Percentiles rank a stretch among this genome's conserved stretches.
Evolutionary conservation across 2,888 invertebrate species (phyloP).

Genomic region (Brachyptera putata): DNA sequence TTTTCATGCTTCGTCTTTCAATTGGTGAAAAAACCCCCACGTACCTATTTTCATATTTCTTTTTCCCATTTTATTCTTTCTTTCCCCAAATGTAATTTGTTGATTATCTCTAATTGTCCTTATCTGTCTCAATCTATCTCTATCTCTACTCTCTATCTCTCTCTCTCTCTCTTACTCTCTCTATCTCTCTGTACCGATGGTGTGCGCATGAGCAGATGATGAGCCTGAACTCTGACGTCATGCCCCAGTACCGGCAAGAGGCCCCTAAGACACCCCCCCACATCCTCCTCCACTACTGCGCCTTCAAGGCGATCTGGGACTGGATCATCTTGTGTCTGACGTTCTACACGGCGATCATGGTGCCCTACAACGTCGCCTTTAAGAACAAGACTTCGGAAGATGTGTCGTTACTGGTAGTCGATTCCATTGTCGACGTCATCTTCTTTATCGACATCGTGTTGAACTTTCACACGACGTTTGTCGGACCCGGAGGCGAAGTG

Average conservation of each 20-base stretch:
- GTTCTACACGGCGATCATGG: constrained; percentile 98
- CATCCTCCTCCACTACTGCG: constrained; percentile 98
- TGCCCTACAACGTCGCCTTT: constrained; percentile 99
- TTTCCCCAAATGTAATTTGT: too few species aligned
- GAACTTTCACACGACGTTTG: constrained; percentile 99
- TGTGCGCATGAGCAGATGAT: constrained; percentile 64
- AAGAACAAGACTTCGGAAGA: constrained; percentile 98
- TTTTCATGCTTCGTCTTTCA: constrained; percentile 11
- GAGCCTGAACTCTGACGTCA: constrained; percentile 96
- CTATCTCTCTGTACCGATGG: neutral
- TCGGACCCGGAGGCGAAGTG: constrained; percentile 93
- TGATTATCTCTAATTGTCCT: neutral
- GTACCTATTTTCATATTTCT: neutral
- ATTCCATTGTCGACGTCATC: constrained; percentile 98
- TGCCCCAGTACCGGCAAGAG: constrained; percentile 98
- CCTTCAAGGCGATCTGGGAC: constrained; percentile 99
- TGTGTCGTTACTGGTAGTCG: constrained; percentile 81
- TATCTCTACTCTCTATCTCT: neutral
- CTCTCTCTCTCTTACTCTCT: constrained; percentile 14
- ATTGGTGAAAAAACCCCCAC: neutral
- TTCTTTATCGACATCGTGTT: constrained; percentile 99
- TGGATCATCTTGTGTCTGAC: constrained; percentile 99
- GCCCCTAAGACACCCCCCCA: constrained; percentile 99
- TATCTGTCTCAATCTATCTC: neutral
- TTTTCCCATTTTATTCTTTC: neutral